Conservation (phyloP, 2,888 invertebrate genomes). For the Vanessa cardui region DNA sequence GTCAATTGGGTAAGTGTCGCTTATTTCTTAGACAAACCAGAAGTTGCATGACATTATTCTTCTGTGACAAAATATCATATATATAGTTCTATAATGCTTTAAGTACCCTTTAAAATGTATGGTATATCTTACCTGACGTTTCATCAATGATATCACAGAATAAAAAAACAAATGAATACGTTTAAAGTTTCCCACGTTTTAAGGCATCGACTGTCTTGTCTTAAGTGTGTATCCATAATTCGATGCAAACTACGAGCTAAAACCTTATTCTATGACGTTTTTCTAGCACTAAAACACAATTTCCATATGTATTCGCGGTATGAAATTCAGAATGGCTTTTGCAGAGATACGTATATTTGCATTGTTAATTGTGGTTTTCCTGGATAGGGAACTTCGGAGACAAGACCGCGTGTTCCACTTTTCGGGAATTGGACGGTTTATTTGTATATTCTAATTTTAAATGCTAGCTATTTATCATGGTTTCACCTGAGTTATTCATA, state of each 20-base stretch:
- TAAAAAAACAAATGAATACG: too few species aligned
- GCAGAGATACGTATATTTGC: constrained; percentile 64
- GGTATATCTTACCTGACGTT: too few species aligned
- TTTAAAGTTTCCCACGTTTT: too few species aligned
- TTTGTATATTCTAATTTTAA: constrained; percentile 24
- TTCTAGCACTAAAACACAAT: constrained; percentile 66
- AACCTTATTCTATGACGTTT: constrained; percentile 58
- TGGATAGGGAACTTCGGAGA: constrained; percentile 45
- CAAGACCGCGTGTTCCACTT: constrained; percentile 37
- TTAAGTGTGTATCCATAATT: constrained; percentile 38
- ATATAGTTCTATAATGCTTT: too few species aligned
- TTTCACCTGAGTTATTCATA: not conserved
- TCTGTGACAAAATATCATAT: too few species aligned
- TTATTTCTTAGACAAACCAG: too few species aligned
- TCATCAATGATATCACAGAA: too few species aligned
- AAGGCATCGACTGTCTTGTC: not conserved
- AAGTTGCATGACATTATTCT: too few species aligned
- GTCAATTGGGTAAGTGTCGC: too few species aligned
- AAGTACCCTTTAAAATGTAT: too few species aligned
- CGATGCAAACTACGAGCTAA: constrained; percentile 54
- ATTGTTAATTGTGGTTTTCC: constrained; percentile 77
- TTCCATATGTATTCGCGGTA: constrained; percentile 74
- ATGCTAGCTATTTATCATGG: not conserved
- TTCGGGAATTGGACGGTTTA: constrained; percentile 30
- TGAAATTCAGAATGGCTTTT: constrained; percentile 76